Conservation (phyloP, 2,888 invertebrate species). For the Physocephala rufipes region DNA sequence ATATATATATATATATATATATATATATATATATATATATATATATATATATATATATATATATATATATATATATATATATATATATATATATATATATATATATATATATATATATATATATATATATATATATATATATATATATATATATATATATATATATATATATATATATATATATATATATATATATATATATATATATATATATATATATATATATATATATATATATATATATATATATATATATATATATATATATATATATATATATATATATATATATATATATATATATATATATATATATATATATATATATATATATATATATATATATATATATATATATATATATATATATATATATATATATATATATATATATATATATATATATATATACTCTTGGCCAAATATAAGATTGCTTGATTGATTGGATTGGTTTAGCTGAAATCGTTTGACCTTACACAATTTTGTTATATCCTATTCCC, state of each 20-base stretch:
- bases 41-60: neutral
- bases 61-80: slow-evolving; percentile 1
- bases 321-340: slow-evolving; percentile 6
- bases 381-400: slow-evolving; percentile 7
- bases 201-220: slow-evolving; percentile 22
- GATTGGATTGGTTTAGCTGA: too few relatives aligned
- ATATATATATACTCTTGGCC: slow-evolving; percentile 6
- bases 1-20: too few relatives aligned
- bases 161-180: slow-evolving; percentile 12
- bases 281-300: slow-evolving; percentile 10
- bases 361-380: slow-evolving; percentile 4
- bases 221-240: slow-evolving; percentile 24
- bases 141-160: slow-evolving; percentile 3
- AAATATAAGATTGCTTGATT: too few relatives aligned
- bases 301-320: slow-evolving; percentile 7
- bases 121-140: slow-evolving; percentile 1
- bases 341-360: slow-evolving; percentile 10
- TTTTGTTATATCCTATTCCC: too few relatives aligned
- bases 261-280: slow-evolving; percentile 6
- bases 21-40: too few relatives aligned
- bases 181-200: neutral
- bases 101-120: slow-evolving; percentile 1
- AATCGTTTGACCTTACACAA: too few relatives aligned
- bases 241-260: slow-evolving; percentile 15
- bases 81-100: slow-evolving; percentile 1